A percentile compares a stretch with the other conserved stretches of the same genome.
Conservation (phyloP, 2,113 vertebrate species). For the Zosterops hypoxanthus region DNA sequence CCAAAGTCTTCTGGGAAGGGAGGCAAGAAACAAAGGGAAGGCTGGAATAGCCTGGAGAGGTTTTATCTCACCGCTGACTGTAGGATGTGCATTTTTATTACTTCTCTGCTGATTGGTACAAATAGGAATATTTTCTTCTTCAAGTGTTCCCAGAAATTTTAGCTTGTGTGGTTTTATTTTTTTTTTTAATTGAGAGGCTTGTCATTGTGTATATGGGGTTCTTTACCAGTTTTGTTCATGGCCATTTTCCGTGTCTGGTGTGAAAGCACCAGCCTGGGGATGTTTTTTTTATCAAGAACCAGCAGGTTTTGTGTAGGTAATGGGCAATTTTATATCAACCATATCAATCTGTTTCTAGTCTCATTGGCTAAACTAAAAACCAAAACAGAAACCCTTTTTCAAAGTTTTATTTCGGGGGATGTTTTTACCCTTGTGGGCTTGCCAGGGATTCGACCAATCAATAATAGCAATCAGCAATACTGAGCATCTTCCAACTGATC, state of each 20-base stretch:
- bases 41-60: background rate
- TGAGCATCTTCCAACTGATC: background rate
- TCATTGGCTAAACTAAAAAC: background rate
- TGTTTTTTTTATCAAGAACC: background rate
- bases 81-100: background rate
- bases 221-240: background rate
- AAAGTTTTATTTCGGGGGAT: background rate
- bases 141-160: background rate
- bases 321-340: background rate
- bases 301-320: background rate
- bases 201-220: background rate
- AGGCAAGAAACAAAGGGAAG: background rate
- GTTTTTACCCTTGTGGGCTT: background rate
- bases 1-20: background rate
- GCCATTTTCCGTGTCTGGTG: background rate
- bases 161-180: background rate
- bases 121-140: background rate
- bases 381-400: background rate
- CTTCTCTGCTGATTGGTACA: background rate
- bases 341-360: background rate
- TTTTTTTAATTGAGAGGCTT: background rate
- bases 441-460: rapidly evolving
- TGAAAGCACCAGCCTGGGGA: background rate
- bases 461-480: background rate
- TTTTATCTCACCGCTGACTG: background rate